phyloP scores from a whole-genome alignment of 2,888 invertebrate species.

The Cheilosia urbana region DNA sequence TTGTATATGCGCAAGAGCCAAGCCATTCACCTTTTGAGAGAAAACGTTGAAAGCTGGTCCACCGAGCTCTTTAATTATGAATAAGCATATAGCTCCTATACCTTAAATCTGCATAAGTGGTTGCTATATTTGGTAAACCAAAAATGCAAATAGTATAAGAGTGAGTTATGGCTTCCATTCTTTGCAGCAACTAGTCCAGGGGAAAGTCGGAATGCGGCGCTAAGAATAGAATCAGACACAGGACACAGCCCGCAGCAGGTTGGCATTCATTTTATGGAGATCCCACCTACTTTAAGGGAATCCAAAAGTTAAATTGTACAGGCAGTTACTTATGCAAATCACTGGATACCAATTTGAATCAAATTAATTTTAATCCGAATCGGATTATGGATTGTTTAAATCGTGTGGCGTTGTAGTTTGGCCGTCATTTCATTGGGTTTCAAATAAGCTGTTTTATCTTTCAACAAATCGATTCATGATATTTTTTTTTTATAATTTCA shows the following conservation, averaged over 20 bases:
- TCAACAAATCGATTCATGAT: constrained; percentile 6
- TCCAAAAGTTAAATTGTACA: neutral
- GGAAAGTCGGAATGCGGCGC: constrained; percentile 28
- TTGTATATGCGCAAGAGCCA: constrained; percentile 9
- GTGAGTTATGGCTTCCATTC: constrained; percentile 40
- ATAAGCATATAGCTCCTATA: neutral
- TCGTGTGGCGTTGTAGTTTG: constrained; percentile 6
- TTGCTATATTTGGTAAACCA: constrained; percentile 18
- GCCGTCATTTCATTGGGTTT: constrained; percentile 18
- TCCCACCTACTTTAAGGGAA: neutral
- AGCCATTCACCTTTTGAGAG: constrained; percentile 42
- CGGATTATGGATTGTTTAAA: constrained; percentile 23
- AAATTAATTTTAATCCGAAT: constrained; percentile 15
- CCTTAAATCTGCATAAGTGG: neutral
- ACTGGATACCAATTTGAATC: neutral
- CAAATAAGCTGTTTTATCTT: constrained; percentile 16
- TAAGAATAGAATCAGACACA: constrained; percentile 11
- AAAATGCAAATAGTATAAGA: constrained; percentile 6
- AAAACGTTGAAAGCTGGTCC: constrained; percentile 20
- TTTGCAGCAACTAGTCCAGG: constrained; percentile 39
- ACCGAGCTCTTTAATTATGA: constrained; percentile 13
- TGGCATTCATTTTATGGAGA: neutral
- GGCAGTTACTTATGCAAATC: constrained; percentile 5
- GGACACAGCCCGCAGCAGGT: neutral
- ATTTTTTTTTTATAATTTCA: too few relatives aligned